A percentile compares a stretch with the other conserved stretches of the same genome.
These are phyloP conservation scores for Prosapia bicincta DNA, from an alignment of 2,888 invertebrate species.

Conservation along the genomic window DNA sequence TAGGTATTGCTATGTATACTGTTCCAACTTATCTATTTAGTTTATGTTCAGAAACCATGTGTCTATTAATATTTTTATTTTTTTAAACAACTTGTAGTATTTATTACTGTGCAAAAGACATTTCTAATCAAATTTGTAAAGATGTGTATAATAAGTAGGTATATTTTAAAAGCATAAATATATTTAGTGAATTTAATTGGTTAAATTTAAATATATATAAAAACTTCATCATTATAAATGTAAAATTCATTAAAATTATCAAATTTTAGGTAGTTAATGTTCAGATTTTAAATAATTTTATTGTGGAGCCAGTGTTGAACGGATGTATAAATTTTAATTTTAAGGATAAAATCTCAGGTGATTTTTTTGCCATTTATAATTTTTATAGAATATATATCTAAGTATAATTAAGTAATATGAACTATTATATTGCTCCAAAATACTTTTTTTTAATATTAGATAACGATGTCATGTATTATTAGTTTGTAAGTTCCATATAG, in stretches of 20 bases:
- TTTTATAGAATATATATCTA: neutral
- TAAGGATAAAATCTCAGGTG: neutral
- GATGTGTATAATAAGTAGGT: too few species aligned
- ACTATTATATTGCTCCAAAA: neutral
- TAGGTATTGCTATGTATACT: too few species aligned
- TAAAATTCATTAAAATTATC: neutral
- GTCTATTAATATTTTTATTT: too few species aligned
- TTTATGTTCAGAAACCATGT: too few species aligned
- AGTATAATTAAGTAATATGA: neutral
- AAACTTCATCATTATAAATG: neutral
- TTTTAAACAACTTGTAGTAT: too few species aligned
- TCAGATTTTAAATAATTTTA: neutral
- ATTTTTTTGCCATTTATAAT: neutral
- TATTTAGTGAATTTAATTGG: too few species aligned
- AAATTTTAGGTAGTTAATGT: neutral
- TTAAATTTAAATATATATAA: too few species aligned
- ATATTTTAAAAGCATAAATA: too few species aligned
- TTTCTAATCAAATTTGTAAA: too few species aligned
- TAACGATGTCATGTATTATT: neutral
- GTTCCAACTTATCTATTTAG: too few species aligned
- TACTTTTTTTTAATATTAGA: neutral
- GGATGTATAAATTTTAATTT: neutral
- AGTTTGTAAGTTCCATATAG: neutral
- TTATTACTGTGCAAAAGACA: too few species aligned
- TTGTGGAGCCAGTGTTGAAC: neutral